A percentile compares a stretch with the other conserved stretches of the same genome.
These are phyloP conservation scores for Apamea epomidion DNA, from an alignment of 2,888 invertebrate species.

Conservation along the genomic window DNA sequence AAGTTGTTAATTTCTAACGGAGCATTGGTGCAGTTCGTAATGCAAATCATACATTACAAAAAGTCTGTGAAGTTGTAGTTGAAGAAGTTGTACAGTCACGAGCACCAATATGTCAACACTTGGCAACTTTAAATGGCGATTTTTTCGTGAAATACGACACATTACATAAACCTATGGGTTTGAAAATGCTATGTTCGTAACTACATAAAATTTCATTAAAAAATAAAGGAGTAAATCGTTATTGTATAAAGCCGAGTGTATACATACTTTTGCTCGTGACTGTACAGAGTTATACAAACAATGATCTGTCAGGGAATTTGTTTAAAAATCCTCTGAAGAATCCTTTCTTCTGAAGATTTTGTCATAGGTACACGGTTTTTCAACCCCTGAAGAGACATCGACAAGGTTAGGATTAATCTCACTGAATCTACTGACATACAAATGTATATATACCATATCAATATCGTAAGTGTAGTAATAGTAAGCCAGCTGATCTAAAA, in stretches of 20 bases:
- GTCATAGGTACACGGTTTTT: not conserved
- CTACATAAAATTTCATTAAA: no score
- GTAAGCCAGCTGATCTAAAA: not conserved
- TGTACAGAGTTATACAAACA: no score
- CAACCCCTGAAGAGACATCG: not conserved
- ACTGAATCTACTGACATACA: not conserved
- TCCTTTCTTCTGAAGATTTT: no score
- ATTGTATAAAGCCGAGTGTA: no score
- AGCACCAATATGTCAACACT: no score
- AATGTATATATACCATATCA: not conserved
- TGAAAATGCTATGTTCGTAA: no score
- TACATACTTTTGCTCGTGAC: no score
- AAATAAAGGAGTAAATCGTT: no score
- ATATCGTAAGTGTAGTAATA: not conserved
- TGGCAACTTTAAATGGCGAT: no score
- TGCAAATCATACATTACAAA: not conserved
- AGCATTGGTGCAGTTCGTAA: not conserved
- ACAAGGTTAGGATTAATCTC: not conserved
- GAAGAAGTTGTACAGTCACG: not conserved
- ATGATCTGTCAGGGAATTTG: not conserved
- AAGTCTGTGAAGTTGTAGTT: not conserved
- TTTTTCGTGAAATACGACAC: no score
- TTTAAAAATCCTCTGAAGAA: not conserved
- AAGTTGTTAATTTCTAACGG: conserved; percentile 43
- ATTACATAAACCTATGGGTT: no score